Base-by-base conservation (phyloP, 1,140 invertebrate genomes). In the Pachypeltis micranthus region DNA sequence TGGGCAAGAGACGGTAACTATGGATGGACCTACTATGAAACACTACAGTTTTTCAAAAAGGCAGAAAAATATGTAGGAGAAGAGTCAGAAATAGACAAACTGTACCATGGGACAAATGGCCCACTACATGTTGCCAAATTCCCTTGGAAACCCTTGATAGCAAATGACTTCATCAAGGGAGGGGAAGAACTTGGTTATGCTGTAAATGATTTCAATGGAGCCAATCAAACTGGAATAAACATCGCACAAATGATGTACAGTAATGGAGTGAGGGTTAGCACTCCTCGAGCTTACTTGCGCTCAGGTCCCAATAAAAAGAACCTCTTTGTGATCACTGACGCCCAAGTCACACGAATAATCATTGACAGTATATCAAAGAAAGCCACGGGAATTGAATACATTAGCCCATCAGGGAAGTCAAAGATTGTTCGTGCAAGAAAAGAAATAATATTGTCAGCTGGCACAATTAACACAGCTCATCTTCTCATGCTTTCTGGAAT, bases 401-500 rank as follows among this genome's bases (percentile, higher is more conserved):
- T 78, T 7, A 82, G 82, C 19, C 78, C 72, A 19, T 28, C 64
- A 10, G 66, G 65, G 14, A 65, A 62, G 2, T 60, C 27, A 25
- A 39, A 56, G 21, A 56, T 39, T 29, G 65, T 66, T 1, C 74
- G 0, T 63, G 70, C 31, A 67, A 59, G 23, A 23, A 82, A 80
- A 59, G 86, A 89, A 72, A 78, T 89, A 1, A 81, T 90, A 58
- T 67, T 89, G n/a, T 77, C 81, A 28, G 84, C 81, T 16, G 87
- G 87, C 1, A 77, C 85, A 0, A 79, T 89, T 39, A 85, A 85
- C 58, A 83, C 85, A 2, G 82, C 87, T 0, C 85, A 89, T 68
- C 67, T 90, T 1, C 73, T 90, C 12, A 82, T 88, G 81, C 72
- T 88, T 1, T 86, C 85, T 0, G 86, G 86, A 1, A 77, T 88